These are phyloP conservation scores for Caenorhabditis tropicalis DNA, from an alignment of 1,140 invertebrate genomes.

Conservation along the genomic window DNA sequence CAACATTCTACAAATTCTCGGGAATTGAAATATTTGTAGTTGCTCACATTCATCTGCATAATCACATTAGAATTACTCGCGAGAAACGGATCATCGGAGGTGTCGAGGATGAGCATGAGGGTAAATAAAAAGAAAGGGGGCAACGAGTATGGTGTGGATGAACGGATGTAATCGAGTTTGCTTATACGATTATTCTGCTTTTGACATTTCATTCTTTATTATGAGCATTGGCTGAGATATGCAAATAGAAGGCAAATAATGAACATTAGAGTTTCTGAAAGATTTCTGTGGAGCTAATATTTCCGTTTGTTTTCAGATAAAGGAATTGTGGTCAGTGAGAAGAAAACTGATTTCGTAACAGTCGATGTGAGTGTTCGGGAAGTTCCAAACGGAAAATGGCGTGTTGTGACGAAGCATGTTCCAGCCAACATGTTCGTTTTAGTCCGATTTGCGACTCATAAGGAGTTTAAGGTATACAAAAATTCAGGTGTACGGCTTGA, in stretches of 20 bases:
- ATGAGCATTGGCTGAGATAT: background rate
- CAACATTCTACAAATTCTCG: no score
- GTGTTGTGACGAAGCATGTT: constrained; percentile 65
- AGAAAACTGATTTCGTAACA: constrained; percentile 60
- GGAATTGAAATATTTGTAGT: no score
- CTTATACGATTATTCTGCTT: constrained; percentile 36
- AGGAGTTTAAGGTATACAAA: constrained; percentile 55
- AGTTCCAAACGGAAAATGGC: constrained; percentile 63
- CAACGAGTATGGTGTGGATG: constrained; percentile 34
- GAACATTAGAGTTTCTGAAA: no score
- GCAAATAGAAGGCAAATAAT: background rate
- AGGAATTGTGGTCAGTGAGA: background rate
- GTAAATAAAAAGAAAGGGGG: background rate
- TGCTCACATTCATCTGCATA: background rate
- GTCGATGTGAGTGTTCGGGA: constrained; percentile 45
- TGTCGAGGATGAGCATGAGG: constrained; percentile 25
- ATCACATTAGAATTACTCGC: constrained; percentile 7
- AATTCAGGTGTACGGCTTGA: background rate
- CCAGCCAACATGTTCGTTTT: constrained; percentile 60
- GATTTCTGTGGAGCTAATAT: no score
- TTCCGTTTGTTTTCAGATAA: background rate
- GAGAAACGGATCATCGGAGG: constrained; percentile 2
- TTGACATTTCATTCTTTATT: constrained; percentile 36
- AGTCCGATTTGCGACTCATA: constrained; percentile 58
- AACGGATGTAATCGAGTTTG: constrained; percentile 40